Evolutionary conservation across 2,797 vertebrate genomes (phyloP).

Genomic region (Hippopotamyrus pictus): DNA sequence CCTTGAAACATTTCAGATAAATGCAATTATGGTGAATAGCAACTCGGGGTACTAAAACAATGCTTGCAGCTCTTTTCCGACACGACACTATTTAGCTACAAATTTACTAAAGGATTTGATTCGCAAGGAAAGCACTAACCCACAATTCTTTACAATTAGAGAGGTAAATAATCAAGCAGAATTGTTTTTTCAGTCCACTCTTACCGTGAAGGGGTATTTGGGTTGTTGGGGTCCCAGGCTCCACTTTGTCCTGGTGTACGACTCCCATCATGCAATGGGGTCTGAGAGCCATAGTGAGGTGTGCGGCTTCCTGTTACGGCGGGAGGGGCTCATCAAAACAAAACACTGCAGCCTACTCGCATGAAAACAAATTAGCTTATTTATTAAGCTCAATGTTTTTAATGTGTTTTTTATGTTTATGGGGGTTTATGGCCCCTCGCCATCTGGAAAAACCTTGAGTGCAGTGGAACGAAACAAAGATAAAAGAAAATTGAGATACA

Average conservation of each 20-base stretch:
- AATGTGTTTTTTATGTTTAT: not conserved
- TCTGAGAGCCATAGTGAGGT: conserved; percentile 89
- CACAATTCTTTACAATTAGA: not conserved
- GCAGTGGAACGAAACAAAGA: not conserved
- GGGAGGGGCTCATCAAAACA: not conserved
- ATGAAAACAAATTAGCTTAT: not conserved
- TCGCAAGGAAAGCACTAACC: not conserved
- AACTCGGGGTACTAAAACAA: not conserved
- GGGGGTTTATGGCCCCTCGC: not conserved
- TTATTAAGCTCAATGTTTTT: not conserved
- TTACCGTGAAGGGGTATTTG: conserved; percentile 87
- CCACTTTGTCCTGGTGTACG: conserved; percentile 89
- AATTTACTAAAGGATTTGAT: not conserved
- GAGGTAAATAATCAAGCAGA: not conserved
- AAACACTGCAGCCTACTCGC: not conserved
- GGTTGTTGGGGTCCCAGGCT: conserved; percentile 92
- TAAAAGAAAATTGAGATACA: not conserved
- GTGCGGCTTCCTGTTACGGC: conserved; percentile 72
- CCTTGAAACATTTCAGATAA: not conserved
- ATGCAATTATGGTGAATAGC: not conserved
- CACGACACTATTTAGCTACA: not conserved
- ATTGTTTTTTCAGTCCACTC: not conserved
- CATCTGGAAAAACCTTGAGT: not conserved
- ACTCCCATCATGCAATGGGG: conserved; percentile 87
- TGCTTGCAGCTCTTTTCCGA: not conserved